Evolutionary conservation across 2,113 vertebrate species (phyloP), one percentile per base, ranked within the genome.

Genomic region (Nothoprocta perdicaria): DNA sequence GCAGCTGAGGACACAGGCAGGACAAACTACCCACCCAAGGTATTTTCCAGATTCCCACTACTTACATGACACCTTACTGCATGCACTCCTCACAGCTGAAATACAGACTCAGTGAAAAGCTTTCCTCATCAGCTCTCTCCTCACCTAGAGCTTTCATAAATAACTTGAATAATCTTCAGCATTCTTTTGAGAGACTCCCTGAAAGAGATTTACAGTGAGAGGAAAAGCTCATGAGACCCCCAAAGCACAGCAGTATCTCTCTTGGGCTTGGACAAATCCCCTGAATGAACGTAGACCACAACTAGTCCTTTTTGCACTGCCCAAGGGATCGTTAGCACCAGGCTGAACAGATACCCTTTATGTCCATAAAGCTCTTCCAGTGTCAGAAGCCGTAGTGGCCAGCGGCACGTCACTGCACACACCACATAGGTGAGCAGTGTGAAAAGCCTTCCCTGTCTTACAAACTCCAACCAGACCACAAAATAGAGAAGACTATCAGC

Each of bases 181-280:
- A 33, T 14, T 80, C 15, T 14, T 55, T 66, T 14, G n/a, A 33
- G 38, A 85, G 60, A 38, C 26, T 29, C 10, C n/a, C 65, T 38
- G 17, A 2, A 43, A 48, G 24, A 5, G 33, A 45, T 19, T 31
- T 40, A 66, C 2, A 5, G 27, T 13, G 23, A 60, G 5, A 60
- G 19, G 6, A 48, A 35, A 16, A 72, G n/a, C 43, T 33, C 65
- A 57, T 0, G 0, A 66, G n/a, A 66, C 31, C 3, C 35, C 33
- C 26, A 60, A 68, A 68, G 53, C 29, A 26, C 24, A 55, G 38
- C 26, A 31, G 33, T 68, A 38, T 57, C 0, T 10, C 33, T 50
- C 35, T 45, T 29, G 16, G 46, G 10, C 58, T 48, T 58, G 26
- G 53, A 55, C 16, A 29, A 23, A 58, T 57, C n/a, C 16, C 62